A percentile compares a stretch with the other conserved stretches of the same genome.
These are phyloP conservation scores for Romanogobio albipinnatus DNA, from an alignment of 2,113 vertebrate genomes.

Conservation along the genomic window DNA sequence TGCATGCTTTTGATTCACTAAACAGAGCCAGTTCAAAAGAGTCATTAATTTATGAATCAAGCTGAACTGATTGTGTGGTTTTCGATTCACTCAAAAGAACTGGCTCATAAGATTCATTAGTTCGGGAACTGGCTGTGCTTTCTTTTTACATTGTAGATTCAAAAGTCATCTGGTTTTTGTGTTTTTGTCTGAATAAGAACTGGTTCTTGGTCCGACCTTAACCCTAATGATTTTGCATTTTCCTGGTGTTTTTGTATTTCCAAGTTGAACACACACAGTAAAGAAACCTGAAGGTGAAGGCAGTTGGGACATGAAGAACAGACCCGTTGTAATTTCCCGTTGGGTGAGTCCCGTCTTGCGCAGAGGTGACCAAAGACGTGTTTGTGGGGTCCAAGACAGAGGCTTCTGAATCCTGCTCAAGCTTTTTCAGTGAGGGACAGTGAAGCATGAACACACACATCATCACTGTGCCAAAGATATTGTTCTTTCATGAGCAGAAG, in stretches of 20 bases:
- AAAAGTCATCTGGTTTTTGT: neutral
- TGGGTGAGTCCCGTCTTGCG: neutral
- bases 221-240: neutral
- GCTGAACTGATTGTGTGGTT: neutral
- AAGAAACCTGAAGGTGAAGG: neutral
- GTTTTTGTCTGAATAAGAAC: neutral
- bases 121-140: neutral
- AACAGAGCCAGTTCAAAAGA: neutral
- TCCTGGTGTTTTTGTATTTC: neutral
- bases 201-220: neutral
- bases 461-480: neutral
- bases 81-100: neutral
- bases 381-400: slow-evolving; percentile 11
- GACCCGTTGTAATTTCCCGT: neutral
- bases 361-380: neutral
- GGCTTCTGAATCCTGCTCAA: neutral
- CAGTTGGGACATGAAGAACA: neutral
- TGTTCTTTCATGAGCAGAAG: slow-evolving; percentile 7
- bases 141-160: too few species aligned
- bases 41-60: neutral
- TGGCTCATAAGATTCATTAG: neutral
- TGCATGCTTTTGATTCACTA: neutral
- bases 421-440: neutral
- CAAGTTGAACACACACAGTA: neutral
- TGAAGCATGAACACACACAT: neutral